Evolutionary conservation across 2,113 vertebrate genomes (phyloP), one percentile per base, ranked within the genome.

Genomic region (Excalfactoria chinensis): DNA sequence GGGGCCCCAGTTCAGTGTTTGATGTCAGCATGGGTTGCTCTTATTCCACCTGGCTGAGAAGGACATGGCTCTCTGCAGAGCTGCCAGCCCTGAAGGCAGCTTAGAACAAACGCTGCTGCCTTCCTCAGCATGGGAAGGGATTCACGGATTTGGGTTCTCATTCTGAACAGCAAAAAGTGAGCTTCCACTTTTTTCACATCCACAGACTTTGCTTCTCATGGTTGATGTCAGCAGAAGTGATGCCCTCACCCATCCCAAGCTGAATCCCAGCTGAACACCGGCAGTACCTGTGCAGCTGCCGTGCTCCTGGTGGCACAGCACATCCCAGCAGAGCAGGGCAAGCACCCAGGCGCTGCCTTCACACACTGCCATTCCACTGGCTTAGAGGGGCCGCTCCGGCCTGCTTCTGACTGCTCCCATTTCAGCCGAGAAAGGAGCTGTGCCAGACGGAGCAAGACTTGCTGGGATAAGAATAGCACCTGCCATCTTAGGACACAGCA

Each of bases 381-480:
- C 74, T 37, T 23, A 25, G 0, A 78, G 76, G 30, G 26, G 17
- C 17, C 15, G 1, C 48, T 32, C 1, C 2, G 37, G 71, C 53
- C 72, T 55, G 32, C 7, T 48, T 28, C 76, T 91, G 86, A 6
- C 25, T 23, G 75, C 63, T 46, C 40, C 66, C 51, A 63, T 82
- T 66, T 78, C 58, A 53, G 22, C 34, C 75, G 58, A 53, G 51
- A 51, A 17, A 72, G 79, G 87, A 86, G 70, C 84, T 67, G 67
- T 62, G 91, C 71, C 3, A 3, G 26, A 62, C 4, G 3, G 23
- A 62, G n/a, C 34, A 53, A 68, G 73, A 15, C 58, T 64, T 71
- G 43, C 89, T 80, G 67, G 46, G 72, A 66, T 72, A 97, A 96
- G 95, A 97, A 97, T 93, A 97, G 85, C 66, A 49, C 1, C 53